Percentiles rank a stretch among this genome's conserved stretches.
These are phyloP conservation scores for Zaprionus bogoriensis DNA, from an alignment of 2,888 invertebrate species.

Conservation along the genomic window DNA sequence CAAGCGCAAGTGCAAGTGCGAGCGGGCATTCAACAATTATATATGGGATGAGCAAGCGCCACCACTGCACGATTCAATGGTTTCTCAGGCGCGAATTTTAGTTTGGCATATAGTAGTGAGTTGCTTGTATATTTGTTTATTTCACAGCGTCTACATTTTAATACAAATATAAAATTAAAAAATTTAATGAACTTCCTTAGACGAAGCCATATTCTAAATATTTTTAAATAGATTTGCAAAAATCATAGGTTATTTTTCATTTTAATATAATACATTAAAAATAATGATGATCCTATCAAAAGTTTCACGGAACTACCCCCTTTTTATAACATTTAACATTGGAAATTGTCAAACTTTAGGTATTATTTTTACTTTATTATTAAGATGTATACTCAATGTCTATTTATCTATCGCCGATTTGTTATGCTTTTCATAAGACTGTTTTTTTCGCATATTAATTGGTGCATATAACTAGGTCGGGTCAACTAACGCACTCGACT, in stretches of 20 bases:
- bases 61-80: constrained; percentile 50
- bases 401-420: too few species aligned
- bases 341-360: too few species aligned
- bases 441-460: too few species aligned
- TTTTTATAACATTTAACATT: too few species aligned
- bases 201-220: constrained; percentile 34
- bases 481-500: too few species aligned
- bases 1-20: constrained; percentile 55
- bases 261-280: constrained; percentile 3
- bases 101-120: constrained; percentile 66
- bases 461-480: too few species aligned
- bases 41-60: constrained; percentile 35
- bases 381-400: too few species aligned
- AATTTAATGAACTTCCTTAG: constrained; percentile 54
- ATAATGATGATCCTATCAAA: neutral
- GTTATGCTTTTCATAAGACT: too few species aligned
- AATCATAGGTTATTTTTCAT: constrained; percentile 15
- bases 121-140: constrained; percentile 59
- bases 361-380: too few species aligned
- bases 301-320: too few species aligned
- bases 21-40: constrained; percentile 41
- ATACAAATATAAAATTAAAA: constrained; percentile 64
- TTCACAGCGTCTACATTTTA: constrained; percentile 71
- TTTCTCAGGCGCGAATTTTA: constrained; percentile 56
- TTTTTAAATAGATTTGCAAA: constrained; percentile 15